Base-by-base conservation (phyloP, 1,140 invertebrate genomes). In the Metopolophium dirhodum region DNA sequence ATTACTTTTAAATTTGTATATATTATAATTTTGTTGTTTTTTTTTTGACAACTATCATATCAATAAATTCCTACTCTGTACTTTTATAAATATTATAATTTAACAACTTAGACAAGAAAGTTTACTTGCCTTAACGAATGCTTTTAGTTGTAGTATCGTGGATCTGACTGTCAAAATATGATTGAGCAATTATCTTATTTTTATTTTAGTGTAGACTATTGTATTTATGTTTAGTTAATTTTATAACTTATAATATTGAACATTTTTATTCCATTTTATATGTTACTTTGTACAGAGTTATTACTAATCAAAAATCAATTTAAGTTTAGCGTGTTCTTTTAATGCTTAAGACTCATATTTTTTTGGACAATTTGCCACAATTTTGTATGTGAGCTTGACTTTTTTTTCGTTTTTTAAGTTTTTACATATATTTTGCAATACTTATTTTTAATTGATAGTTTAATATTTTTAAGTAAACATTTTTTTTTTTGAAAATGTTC, bases 21-120 rank as follows among this genome's bases (percentile, higher is more conserved):
- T 49, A 47, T 35, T 35, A 23, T n/a, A 77, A 49, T 90, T 35
- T 77, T 77, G 61, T 77, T 77, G n/a, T n/a, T 77, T 77, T 68
- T 18, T n/a, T 47, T 7, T 91, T 92, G 22, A 54, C 77, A 83
- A 93, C 26, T 86, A 85, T 85, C 91, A 93, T 93, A 93, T 93
- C 91, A 54, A 86, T 85, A 8, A 45, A 93, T 85, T 85, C 20
- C 20, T 93, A 93, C 91, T 93, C 91, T 93, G 91, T 93, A 93
- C 20, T 83, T 45, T 61, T 90, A 90, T 90, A 90, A 90, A 68
- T 90, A 68, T 68, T 61, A 68, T 68, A 47, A 90, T 45, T 45
- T 68, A 90, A 57, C n/a, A 37, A 57, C 14, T 89, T 54, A n/a
- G 23, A 30, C 7, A 23, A 68, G 7, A 45, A n/a, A 8, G 6